Conservation (phyloP, 1,140 invertebrate species). For the Drosophila grimshawi region DNA sequence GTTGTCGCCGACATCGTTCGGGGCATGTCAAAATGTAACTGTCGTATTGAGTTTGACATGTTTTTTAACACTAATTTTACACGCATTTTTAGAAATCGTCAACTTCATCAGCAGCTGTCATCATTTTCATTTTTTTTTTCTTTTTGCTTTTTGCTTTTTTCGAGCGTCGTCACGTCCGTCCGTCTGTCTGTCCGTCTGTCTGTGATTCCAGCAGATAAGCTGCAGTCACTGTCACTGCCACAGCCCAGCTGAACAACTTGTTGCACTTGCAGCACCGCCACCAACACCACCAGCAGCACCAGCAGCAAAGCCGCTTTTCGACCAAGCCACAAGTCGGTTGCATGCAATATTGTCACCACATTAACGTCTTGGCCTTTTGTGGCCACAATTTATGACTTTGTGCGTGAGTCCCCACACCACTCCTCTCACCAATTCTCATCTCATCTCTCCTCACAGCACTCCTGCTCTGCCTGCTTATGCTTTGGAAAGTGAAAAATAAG, state of each 20-base stretch:
- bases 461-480: slow-evolving; percentile 24
- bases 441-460: slow-evolving; percentile 4
- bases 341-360: slow-evolving; percentile 83
- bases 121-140: slow-evolving; percentile 37
- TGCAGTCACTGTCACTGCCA: slow-evolving; percentile 46
- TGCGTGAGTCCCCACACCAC: slow-evolving; percentile 49
- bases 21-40: slow-evolving; percentile 78
- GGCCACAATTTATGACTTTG: slow-evolving; percentile 77
- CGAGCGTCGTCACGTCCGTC: slow-evolving; percentile 73
- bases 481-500: slow-evolving; percentile 82
- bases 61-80: slow-evolving; percentile 83
- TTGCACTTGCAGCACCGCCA: slow-evolving; percentile 29
- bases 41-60: slow-evolving; percentile 79
- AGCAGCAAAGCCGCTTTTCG: slow-evolving; percentile 64
- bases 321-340: slow-evolving; percentile 52
- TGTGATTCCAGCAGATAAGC: slow-evolving; percentile 74
- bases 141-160: not conserved
- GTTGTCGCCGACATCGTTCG: slow-evolving; percentile 60
- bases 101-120: slow-evolving; percentile 81
- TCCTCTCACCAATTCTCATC: not conserved
- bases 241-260: slow-evolving; percentile 13
- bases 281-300: slow-evolving; percentile 25
- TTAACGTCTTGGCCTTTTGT: slow-evolving; percentile 82
- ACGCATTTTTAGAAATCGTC: slow-evolving; percentile 83
- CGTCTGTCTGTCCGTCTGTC: slow-evolving; percentile 15